Evolutionary conservation across 2,797 vertebrate genomes (phyloP).

Genomic region (Phrynocephalus vlangalii): DNA sequence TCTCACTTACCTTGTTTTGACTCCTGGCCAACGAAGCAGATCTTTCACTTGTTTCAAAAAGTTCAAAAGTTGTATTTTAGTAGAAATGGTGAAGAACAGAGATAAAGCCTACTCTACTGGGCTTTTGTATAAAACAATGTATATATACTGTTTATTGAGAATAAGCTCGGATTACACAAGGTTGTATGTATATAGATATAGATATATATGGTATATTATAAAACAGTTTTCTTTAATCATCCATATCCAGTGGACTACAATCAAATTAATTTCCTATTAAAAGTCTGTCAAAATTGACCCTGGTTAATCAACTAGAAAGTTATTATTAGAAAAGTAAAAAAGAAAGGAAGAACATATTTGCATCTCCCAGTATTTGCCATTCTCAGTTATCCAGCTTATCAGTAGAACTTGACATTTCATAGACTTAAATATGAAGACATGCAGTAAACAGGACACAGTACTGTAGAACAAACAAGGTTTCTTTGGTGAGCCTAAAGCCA

Average conservation of each 20-base stretch:
- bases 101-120: slow-evolving; percentile 67
- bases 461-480: slow-evolving; percentile 85
- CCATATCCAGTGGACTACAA: slow-evolving; percentile 66
- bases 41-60: background rate
- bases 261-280: slow-evolving; percentile 67
- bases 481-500: slow-evolving; percentile 92
- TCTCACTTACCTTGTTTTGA: slow-evolving; percentile 57
- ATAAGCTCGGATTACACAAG: slow-evolving; percentile 71
- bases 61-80: slow-evolving; percentile 47
- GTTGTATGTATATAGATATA: slow-evolving; percentile 71
- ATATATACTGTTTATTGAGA: slow-evolving; percentile 63
- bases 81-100: slow-evolving; percentile 66
- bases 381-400: slow-evolving; percentile 57
- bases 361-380: slow-evolving; percentile 51
- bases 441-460: slow-evolving; percentile 84
- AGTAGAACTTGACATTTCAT: slow-evolving; percentile 75
- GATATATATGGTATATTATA: slow-evolving; percentile 67
- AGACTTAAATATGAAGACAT: slow-evolving; percentile 76
- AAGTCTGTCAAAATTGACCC: slow-evolving; percentile 64
- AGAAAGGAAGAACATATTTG: slow-evolving; percentile 30
- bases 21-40: slow-evolving; percentile 57
- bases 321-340: slow-evolving; percentile 50
- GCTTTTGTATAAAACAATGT: slow-evolving; percentile 65
- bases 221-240: slow-evolving; percentile 61
- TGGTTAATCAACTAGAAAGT: slow-evolving; percentile 39